Conservation (phyloP, 2,888 invertebrate species). For the Geophilus truncorum region DNA sequence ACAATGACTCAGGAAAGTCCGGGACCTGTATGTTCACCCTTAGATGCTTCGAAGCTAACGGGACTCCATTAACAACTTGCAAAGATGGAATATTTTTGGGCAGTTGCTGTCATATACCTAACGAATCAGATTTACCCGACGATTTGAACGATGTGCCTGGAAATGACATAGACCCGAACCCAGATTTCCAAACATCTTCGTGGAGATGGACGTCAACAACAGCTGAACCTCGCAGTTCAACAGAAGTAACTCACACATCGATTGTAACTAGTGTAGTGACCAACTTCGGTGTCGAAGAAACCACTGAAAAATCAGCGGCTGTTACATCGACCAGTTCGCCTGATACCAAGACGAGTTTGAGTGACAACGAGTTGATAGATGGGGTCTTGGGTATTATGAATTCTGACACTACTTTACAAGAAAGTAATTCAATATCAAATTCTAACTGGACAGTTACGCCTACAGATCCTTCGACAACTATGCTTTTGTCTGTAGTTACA, state of each 20-base stretch:
- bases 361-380: neutral
- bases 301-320: neutral
- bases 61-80: slow-evolving; percentile 85
- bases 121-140: slow-evolving; percentile 40
- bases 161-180: neutral
- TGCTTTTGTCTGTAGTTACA: neutral
- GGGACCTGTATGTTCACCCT: slow-evolving; percentile 93
- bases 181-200: neutral
- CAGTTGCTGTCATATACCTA: slow-evolving; percentile 72
- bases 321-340: neutral
- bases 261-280: slow-evolving; percentile 32
- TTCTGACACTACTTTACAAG: neutral
- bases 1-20: slow-evolving; percentile 68
- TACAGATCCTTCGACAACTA: neutral
- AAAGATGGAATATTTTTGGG: slow-evolving; percentile 91
- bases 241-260: no score
- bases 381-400: neutral
- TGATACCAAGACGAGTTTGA: neutral
- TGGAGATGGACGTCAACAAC: neutral
- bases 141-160: slow-evolving; percentile 43
- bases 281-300: slow-evolving; percentile 12
- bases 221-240: no score
- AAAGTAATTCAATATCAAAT: neutral
- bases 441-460: neutral
- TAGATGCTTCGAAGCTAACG: slow-evolving; percentile 83